Base-by-base conservation (phyloP, 2,888 invertebrate species). In the Hipparchia sbordonii region DNA sequence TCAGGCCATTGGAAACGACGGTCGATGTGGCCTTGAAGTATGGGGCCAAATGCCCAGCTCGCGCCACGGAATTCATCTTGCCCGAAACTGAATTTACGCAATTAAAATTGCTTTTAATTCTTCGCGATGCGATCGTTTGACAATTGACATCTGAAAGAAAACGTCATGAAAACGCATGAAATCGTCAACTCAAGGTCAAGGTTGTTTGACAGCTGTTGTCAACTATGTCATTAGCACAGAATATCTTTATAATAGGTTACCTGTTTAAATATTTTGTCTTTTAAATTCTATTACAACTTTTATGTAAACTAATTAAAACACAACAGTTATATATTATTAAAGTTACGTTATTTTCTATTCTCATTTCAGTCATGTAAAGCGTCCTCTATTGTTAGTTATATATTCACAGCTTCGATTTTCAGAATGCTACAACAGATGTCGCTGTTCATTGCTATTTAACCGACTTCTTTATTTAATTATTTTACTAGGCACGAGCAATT, bases 1-100 rank as follows among this genome's bases (percentile, higher is more conserved):
- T 95, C 33, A 96, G 82, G 73, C 96, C 95, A 82, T 95, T 95
- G 75, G 96, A 95, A 51, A 97, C 95, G 70, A 95, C 96, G 82
- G 95, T 95, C 74, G 95, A 95, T 54, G 95, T 94, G 65, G 96
- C 95, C 83, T 96, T 96, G 80, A 97, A 93, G 84, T 95, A 96
- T 72, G 95, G 95, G 77, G 95, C 94, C 79, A 96, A 90, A 81
- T 94, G 95, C 77, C 95, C 94, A 80, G 96, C 95, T 85, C 96
- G 95, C 81, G 95, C 95, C 79, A 96, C 96, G 76, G 96, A 95
- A 93, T 95, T 96, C 95, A 96, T 96, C 87, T 88, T 92, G 82
- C 77, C 81, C 77, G 52, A 33, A 75, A 59, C 51, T 72, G 63
- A 76, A 78, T 78, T 74, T 83, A 85, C 85, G 88, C 88, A 90